Base-by-base conservation (phyloP, 1,140 invertebrate species). In the Belonocnema kinseyi region DNA sequence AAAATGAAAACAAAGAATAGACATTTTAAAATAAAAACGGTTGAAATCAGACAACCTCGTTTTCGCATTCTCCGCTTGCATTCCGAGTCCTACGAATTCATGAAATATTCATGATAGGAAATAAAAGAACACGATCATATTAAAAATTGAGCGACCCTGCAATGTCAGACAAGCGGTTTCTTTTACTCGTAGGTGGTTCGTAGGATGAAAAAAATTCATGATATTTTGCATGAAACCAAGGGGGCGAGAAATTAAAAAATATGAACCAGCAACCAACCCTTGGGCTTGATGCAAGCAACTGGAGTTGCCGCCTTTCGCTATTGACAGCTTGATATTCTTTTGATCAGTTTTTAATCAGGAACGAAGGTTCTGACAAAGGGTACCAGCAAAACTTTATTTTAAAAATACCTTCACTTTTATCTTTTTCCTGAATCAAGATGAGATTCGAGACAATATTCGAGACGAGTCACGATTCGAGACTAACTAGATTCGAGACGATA, bases 301-400 rank as follows among this genome's bases (percentile, higher is more conserved):
- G 5, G 5, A 33, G 3, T 5, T 33, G 26, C 26, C 26, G 26
- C 26, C 26, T 33, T 33, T 33, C 26, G 26, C 26, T 0, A 13
- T 40, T 66, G 58, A 66, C 58, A 66, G 26, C 16, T 66, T 33
- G 26, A 66, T 33, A 26, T 33, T 33, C 26, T 14, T 66, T 66
- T 66, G 58, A 66, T 66, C 21, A 66, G 40, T 66, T 66, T 66
- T 66, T 66, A 66, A 66, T 66, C 58, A 66, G 13, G 12, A 66
- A 66, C 10, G 12, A 13, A 66, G 14, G 40, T 33, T 66, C 26
- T 5, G 26, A 33, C 26, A 33, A 33, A 33, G 26, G 26, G 5
- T 33, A 4, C 26, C 26, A 33, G 26, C 26, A 33, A 33, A 33
- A 33, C 26, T 33, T 33, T 4, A 33, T 33, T 33, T 33, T 3